Conservation (phyloP, 2,113 vertebrate species). For the Chloropsis hardwickii region DNA sequence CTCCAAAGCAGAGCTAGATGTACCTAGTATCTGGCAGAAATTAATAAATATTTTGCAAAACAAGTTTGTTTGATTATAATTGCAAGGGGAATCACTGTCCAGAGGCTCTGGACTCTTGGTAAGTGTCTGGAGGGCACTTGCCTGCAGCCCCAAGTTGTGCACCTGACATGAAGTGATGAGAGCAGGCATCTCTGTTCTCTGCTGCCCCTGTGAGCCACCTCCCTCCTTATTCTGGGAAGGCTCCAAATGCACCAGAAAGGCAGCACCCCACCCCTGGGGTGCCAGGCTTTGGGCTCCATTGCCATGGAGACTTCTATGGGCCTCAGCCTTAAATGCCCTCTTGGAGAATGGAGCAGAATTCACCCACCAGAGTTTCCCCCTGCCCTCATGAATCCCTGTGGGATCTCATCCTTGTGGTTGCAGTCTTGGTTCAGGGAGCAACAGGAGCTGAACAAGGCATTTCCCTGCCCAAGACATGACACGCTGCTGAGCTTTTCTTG, state of each 20-base stretch:
- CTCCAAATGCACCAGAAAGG: background rate
- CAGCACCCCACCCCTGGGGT: rapidly evolving
- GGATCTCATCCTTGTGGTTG: background rate
- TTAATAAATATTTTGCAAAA: background rate
- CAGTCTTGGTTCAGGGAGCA: background rate
- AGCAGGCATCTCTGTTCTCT: background rate
- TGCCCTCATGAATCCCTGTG: background rate
- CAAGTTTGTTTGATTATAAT: background rate
- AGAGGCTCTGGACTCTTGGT: background rate
- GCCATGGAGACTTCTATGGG: background rate
- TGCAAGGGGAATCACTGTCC: background rate
- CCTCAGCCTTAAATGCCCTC: background rate
- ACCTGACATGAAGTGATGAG: rapidly evolving
- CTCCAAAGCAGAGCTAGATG: background rate
- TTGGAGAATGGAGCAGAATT: background rate
- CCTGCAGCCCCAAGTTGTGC: rapidly evolving
- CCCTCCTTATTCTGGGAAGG: background rate
- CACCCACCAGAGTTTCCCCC: background rate
- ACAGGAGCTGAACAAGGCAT: background rate
- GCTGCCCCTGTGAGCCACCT: background rate
- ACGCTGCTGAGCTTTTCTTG: background rate
- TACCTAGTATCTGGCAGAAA: background rate
- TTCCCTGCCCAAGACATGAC: background rate
- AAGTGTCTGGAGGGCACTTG: background rate
- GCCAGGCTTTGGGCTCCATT: background rate